Conservation (phyloP, 2,888 invertebrate genomes). For the Germaria angustata region DNA sequence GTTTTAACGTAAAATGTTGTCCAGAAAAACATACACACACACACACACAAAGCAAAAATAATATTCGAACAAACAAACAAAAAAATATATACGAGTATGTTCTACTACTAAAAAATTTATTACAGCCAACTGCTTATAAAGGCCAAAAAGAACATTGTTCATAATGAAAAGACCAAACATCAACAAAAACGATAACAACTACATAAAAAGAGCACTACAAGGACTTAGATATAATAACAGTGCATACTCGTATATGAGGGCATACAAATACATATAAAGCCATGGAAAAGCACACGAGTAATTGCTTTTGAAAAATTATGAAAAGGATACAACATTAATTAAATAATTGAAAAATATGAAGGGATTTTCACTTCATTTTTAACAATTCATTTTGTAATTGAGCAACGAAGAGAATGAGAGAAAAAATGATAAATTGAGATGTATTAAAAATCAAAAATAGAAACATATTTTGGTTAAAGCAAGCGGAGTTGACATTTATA, state of each 20-base stretch:
- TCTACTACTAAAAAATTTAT: conserved; percentile 36
- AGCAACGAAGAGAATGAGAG: background rate
- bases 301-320: conserved; percentile 53
- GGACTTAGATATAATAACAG: background rate
- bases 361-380: conserved; percentile 38
- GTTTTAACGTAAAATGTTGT: conserved; percentile 60
- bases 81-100: background rate
- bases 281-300: conserved; percentile 7
- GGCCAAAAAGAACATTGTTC: conserved; percentile 48
- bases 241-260: background rate
- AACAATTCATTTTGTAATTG: conserved; percentile 7
- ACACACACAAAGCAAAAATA: background rate
- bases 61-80: conserved; percentile 8
- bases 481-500: too few relatives aligned
- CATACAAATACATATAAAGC: background rate
- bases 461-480: too few relatives aligned
- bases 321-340: conserved; percentile 47
- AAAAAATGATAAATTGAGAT: conserved; percentile 27
- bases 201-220: conserved; percentile 2
- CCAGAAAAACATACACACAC: conserved; percentile 19
- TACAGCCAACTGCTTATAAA: conserved; percentile 52
- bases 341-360: conserved; percentile 43
- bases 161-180: conserved; percentile 34
- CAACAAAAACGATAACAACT: conserved; percentile 10
- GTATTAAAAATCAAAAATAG: background rate